Conservation (phyloP, 2,113 vertebrate species). For the Anguilla rostrata region DNA sequence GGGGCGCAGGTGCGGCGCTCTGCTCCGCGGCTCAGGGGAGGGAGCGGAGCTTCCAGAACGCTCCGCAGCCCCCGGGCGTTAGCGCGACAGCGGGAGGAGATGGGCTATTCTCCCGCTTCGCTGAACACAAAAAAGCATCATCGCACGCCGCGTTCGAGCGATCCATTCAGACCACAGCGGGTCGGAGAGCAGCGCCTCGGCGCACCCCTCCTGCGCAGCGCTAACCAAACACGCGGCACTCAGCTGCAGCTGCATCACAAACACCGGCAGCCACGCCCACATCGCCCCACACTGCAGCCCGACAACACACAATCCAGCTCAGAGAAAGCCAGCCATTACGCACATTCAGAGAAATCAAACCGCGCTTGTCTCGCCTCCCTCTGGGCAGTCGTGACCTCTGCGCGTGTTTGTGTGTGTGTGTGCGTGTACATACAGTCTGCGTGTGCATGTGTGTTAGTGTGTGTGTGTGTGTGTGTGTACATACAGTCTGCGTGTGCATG, state of each 20-base stretch:
- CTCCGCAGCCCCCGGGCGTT: neutral
- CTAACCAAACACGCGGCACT: neutral
- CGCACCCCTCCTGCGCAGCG: neutral
- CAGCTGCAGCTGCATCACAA: neutral
- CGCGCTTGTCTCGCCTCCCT: no score
- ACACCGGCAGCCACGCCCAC: neutral
- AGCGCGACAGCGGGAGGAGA: neutral
- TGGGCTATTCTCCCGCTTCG: neutral
- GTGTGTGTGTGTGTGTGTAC: no score
- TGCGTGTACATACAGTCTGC: neutral
- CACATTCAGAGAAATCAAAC: neutral
- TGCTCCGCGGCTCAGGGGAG: neutral
- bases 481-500: no score
- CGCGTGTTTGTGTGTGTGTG: neutral
- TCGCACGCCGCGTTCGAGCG: neutral
- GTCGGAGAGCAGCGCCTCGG: neutral
- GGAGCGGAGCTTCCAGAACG: neutral
- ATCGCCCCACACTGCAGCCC: neutral
- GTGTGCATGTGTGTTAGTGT: no score
- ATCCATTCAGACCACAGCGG: neutral
- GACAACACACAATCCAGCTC: neutral
- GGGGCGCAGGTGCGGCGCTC: neutral
- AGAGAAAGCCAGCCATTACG: no score
- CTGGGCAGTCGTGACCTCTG: no score
- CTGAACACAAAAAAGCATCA: neutral